Conservation (phyloP, 1,140 invertebrate genomes). For the Periplaneta americana region DNA sequence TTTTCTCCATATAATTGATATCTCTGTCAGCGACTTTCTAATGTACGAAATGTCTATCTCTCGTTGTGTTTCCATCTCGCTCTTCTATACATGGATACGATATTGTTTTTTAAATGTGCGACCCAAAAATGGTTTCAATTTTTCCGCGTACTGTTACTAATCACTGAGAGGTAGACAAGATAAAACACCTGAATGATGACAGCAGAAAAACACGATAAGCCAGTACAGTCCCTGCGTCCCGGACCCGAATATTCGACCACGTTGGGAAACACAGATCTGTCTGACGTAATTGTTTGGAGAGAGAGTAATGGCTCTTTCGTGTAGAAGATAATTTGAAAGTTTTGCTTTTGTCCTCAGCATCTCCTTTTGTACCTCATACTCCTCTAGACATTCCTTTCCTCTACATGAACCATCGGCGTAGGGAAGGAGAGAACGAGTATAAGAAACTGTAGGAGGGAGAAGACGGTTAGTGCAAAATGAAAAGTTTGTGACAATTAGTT, state of each 20-base stretch:
- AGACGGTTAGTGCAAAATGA: background rate
- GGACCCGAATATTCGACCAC: background rate
- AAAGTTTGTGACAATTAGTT: background rate
- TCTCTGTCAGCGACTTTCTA: too few species aligned
- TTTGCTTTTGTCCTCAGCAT: background rate
- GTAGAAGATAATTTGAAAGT: background rate
- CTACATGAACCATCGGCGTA: background rate
- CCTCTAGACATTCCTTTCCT: background rate
- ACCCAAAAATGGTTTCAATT: too few species aligned
- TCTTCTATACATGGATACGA: too few species aligned
- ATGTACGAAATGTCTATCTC: too few species aligned
- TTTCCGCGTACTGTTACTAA: too few species aligned
- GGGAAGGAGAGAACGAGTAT: background rate
- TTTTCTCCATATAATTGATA: too few species aligned
- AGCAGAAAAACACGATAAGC: too few species aligned
- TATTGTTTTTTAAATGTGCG: too few species aligned
- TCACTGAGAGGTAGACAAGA: too few species aligned
- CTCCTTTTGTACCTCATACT: background rate
- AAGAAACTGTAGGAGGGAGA: background rate
- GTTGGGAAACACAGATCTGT: background rate
- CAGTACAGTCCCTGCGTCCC: background rate
- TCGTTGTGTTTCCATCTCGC: too few species aligned
- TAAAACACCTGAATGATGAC: too few species aligned
- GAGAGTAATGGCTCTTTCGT: background rate
- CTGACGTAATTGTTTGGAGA: background rate